Conservation (phyloP, 2,113 vertebrate genomes). For the Boleophthalmus pectinirostris region DNA sequence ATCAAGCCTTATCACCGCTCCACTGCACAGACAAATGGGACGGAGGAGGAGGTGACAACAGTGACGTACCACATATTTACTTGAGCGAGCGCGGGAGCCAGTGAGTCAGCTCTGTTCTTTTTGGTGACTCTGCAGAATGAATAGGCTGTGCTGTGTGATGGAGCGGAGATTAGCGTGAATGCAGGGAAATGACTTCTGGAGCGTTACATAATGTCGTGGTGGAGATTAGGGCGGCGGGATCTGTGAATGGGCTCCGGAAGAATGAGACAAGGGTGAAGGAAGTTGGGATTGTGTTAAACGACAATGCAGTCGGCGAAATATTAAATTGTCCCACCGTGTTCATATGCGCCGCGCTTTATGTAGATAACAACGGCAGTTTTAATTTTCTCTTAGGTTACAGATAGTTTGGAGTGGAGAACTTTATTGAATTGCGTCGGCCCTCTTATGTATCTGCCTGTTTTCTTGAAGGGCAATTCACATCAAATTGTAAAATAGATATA, state of each 20-base stretch:
- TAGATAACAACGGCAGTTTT: background rate
- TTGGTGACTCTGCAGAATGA: constrained; percentile 13
- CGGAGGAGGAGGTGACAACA: constrained; percentile 12
- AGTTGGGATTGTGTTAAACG: constrained; percentile 2
- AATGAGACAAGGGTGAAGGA: constrained; percentile 2
- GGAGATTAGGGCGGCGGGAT: background rate
- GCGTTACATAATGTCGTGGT: constrained; percentile 1
- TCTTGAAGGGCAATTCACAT: background rate
- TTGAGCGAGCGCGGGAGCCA: background rate
- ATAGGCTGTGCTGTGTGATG: background rate
- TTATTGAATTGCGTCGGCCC: background rate
- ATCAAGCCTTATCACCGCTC: constrained; percentile 32
- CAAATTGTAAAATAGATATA: background rate
- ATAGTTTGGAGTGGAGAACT: background rate
- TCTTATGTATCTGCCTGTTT: background rate
- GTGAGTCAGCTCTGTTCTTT: constrained; percentile 32
- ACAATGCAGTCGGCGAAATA: constrained; percentile 2
- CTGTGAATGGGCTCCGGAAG: constrained; percentile 6
- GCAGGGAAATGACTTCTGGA: background rate
- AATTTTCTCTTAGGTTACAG: background rate
- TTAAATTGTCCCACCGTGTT: background rate
- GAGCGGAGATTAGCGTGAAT: background rate
- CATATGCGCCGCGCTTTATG: background rate
- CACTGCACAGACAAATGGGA: constrained; percentile 33
- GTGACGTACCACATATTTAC: background rate